Evolutionary conservation across 2,113 vertebrate genomes (phyloP).

Genomic region (Rissa tridactyla): DNA sequence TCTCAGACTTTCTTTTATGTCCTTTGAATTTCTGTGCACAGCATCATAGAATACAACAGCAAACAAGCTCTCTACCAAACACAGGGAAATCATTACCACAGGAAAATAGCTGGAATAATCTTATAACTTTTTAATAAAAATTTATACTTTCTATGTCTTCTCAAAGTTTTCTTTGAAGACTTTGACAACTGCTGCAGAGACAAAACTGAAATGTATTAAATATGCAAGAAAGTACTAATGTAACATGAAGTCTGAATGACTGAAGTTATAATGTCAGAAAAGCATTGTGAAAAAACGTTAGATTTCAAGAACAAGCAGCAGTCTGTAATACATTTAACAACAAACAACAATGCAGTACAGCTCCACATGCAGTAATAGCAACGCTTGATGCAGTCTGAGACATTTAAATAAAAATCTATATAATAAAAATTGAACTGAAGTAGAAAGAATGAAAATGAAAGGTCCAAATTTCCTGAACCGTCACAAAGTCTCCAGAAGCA

Average conservation of each 20-base stretch:
- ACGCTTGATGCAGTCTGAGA: background rate
- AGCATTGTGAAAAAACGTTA: background rate
- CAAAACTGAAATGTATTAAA: constrained; percentile 17
- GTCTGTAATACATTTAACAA: background rate
- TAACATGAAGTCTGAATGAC: background rate
- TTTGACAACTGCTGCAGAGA: background rate
- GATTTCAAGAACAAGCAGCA: background rate
- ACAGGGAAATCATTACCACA: background rate
- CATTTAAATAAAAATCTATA: background rate
- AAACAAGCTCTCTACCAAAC: background rate
- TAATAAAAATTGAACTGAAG: constrained; percentile 3
- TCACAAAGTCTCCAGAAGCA: background rate
- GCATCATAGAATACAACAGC: background rate
- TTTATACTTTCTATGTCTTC: background rate
- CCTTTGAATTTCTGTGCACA: background rate
- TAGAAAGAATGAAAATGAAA: background rate
- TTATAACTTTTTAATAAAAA: background rate
- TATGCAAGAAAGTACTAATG: background rate
- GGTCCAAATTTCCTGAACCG: background rate
- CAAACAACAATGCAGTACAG: background rate
- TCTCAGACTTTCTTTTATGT: background rate
- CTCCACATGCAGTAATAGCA: background rate
- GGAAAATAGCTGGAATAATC: background rate
- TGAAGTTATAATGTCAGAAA: constrained; percentile 15
- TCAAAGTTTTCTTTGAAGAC: background rate